Base-by-base conservation (phyloP, 2,797 vertebrate genomes). In the Astyanax mexicanus region DNA sequence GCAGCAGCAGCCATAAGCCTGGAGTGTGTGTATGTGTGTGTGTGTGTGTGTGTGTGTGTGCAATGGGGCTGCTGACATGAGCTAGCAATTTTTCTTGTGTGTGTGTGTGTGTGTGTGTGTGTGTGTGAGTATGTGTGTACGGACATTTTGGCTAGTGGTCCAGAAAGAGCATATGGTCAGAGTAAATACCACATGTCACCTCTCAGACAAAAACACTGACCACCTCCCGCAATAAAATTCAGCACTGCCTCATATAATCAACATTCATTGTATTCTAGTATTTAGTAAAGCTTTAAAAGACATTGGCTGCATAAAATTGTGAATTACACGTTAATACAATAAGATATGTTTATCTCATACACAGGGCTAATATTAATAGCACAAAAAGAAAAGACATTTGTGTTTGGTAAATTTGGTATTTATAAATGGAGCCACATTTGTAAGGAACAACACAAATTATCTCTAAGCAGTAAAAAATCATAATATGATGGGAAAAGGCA, bases 121-220 rank as follows among this genome's bases (percentile, higher is more conserved):
- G 27, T 61, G 62, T 25, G 66, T 25, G 62, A 45, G n/a, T 71
- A 52, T 65, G 55, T 57, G 49, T 72, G 64, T 40, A 25, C 29
- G 54, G 57, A 58, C 27, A 64, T 37, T 40, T 44, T 68, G 68
- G 58, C 29, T 21, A 40, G 67, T 32, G 70, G 55, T 81, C 55
- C 57, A 79, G 47, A 62, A 66, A 72, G 64, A 70, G 40, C 64
- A 80, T 82, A 80, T 78, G 78, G 78, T 58, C 52, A 64, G 40
- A 51, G 44, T 68, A 68, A 67, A 44, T 38, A 77, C 62, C 75
- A 70, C 72, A 78, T 62, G 37, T 75, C 77, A 61, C 54, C 54
- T 61, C 45, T 42, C 42, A 40, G 74, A 73, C 10, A 17, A 49
- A 72, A 67, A 66, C 45, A 49, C 32, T 15, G 69, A 78, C 72